Evolutionary conservation across 2,888 invertebrate species (phyloP), one percentile per base, ranked within the genome.

Genomic region (Ceraclea dissimilis): DNA sequence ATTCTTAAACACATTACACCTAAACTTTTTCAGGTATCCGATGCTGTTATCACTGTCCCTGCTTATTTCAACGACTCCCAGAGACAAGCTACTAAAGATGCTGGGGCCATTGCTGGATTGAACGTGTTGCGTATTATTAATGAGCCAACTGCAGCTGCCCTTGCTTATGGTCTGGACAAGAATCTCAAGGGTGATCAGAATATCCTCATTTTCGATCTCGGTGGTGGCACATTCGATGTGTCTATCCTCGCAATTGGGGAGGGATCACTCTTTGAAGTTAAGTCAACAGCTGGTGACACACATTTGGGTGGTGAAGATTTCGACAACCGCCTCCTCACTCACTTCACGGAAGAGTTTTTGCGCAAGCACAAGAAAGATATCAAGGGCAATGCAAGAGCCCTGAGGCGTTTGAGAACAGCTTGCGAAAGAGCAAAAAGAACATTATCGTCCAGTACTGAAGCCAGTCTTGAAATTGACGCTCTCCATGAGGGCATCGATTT

Each of bases 221-320:
- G 88, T 20, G 93, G 93, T 61, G 94, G 93, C 26, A 93, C 93
- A 33, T 95, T 95, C 68, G 94, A 95, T 76, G 94, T 95, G 8
- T 94, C 94, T 22, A 82, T 94, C 62, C 76, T 95, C 26, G 85
- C 90, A 63, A 94, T 95, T 69, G 89, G 91, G 65, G 92, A 94
- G 71, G 85, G 93, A 0, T 85, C 86, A 0, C 69, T 90, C 62
- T 90, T 90, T 66, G 88, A 90, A 75, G 90, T 91, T 0, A 82
- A 81, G 67, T 80, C 90, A 0, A 90, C 90, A 0, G 85, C 89
- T 2, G 90, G 90, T 4, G 89, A 91, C 66, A 90, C 90, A 0
- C 90, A 90, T 70, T 74, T 86, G 60, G 88, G 87, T 2, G 88
- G 87, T 13, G 87, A 88, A 74, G 88, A 88, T 67, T 86, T 92